A percentile compares a stretch with the other conserved stretches of the same genome.
Conservation (phyloP, 2,888 invertebrate genomes). For the Xestia sexstrigata region DNA sequence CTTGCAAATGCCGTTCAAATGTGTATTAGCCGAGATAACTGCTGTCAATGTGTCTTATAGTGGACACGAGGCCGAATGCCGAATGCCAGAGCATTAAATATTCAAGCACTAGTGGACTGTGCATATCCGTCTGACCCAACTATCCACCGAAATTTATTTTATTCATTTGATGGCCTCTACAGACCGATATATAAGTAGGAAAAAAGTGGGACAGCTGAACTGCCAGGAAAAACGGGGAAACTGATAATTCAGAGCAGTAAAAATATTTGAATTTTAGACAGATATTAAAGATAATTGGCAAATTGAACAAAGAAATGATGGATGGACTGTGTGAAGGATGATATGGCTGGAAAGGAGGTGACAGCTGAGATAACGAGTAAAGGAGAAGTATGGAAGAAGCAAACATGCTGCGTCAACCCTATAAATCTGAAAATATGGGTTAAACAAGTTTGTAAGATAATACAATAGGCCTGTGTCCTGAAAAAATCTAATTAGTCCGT, state of each 20-base stretch:
- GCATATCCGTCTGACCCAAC: conserved; percentile 61
- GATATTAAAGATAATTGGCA: background rate
- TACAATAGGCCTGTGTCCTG: no score
- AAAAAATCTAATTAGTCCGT: no score
- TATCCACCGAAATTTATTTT: conserved; percentile 67
- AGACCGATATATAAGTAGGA: conserved; percentile 45
- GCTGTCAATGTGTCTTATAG: conserved; percentile 73
- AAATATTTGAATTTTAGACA: background rate
- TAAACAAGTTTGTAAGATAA: no score
- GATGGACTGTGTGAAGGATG: no score
- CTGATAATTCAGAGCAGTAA: background rate
- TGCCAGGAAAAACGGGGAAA: background rate
- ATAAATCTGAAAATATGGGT: no score
- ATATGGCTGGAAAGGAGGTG: no score
- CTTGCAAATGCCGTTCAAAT: conserved; percentile 62
- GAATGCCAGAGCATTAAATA: conserved; percentile 69
- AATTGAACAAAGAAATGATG: no score
- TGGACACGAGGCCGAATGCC: conserved; percentile 60
- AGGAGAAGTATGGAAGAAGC: no score
- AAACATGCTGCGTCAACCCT: no score
- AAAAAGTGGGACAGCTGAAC: conserved; percentile 19
- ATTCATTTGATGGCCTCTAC: conserved; percentile 61
- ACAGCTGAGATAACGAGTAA: no score
- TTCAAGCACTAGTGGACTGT: conserved; percentile 63
- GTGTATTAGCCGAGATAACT: conserved; percentile 69